Evolutionary conservation across 2,797 vertebrate species (phyloP), one percentile per base, ranked within the genome.

Genomic region (Naso thynnoides): DNA sequence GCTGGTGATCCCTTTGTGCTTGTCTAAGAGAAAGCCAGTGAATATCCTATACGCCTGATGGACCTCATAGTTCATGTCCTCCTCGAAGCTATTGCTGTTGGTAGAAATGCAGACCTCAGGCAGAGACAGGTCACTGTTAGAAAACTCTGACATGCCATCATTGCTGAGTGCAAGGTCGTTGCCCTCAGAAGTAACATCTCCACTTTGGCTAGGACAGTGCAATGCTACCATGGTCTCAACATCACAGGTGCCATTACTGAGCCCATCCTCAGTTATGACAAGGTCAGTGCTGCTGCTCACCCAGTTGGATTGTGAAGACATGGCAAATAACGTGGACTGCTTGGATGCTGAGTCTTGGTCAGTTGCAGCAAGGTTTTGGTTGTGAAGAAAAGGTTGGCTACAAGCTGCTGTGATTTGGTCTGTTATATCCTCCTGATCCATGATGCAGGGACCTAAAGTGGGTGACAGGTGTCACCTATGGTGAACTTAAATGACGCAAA

Each of bases 31-130:
- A 81, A 99, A 97, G 76, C 96, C 95, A 38, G 90, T 92, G 75
- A 99, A 95, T 87, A 99, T 98, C 79, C 95, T 94, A 63, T 96
- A 95, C 0, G 95, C 97, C 85, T 98, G 97, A 82, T 97, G 96
- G 70, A 99, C 86, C 89, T 99, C 98, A 16, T 96, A 94, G 75
- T 82, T 96, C 89, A 96, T 91, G 42, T 90, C 93, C 55, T 95
- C 95, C 60, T 95, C 86, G 4, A 81, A 78, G 24, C 82, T 88
- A 10, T 76, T 78, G 36, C 70, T 82, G 62, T 92, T 89, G 59
- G 89, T 88, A 42, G 92, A 91, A 73, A 93, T 81, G 68, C 93
- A 94, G 33, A 94, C 89, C 73, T 94, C 93, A 0, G 91, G 89
- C 33, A 93, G 78, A 8, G 89, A 93, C 21, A 92, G 79, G 69